Evolutionary conservation across 2,888 invertebrate genomes (phyloP), one percentile per base, ranked within the genome.

Genomic region (Prosopocoilus inquinatus): DNA sequence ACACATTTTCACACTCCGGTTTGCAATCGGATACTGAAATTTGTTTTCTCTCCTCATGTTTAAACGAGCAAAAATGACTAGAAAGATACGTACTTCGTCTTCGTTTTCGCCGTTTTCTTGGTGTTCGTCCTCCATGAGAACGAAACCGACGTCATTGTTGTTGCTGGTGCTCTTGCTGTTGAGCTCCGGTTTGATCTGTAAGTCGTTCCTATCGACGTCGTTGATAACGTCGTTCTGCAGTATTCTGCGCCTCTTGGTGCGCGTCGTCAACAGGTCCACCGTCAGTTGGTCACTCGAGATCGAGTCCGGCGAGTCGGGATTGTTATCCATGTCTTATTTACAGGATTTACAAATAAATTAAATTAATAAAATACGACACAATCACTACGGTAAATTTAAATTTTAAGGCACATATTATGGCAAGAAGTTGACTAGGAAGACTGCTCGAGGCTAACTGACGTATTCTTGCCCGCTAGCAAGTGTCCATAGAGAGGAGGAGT

Each of bases 81-180:
- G n/a, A n/a, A 20, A 36, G 9, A 36, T 49, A 50, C 50, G 34
- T 50, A 56, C 56, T 33, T 56, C 56, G 38, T 56, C 56, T 13
- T 56, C 52, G 16, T 34, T 46, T 13, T 56, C 56, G 33, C 56
- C 56, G 38, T 73, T 72, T 55, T 73, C 70, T 43, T 62, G 67
- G 47, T 67, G 67, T 28, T 75, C 75, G 13, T 75, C 76, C 43
- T 78, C 77, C 71, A 79, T 77, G 56, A 80, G 70, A 44, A 79
- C 78, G 63, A 79, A 80, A 9, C 74, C 72, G n/a, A 79, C 79
- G 61, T 79, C 79, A 62, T 77, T 76, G 64, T 74, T 78, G 67
- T 74, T 77, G 51, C 58, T 68, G 44, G 64, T 66, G 12, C 57
- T 63, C 50, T 70, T 72, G 55, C 73, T 74, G 55, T 64, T 70